A percentile compares a stretch with the other conserved stretches of the same genome.
phyloP scores from a whole-genome alignment of 1,140 invertebrate species.

The Aradophagus sp. region DNA sequence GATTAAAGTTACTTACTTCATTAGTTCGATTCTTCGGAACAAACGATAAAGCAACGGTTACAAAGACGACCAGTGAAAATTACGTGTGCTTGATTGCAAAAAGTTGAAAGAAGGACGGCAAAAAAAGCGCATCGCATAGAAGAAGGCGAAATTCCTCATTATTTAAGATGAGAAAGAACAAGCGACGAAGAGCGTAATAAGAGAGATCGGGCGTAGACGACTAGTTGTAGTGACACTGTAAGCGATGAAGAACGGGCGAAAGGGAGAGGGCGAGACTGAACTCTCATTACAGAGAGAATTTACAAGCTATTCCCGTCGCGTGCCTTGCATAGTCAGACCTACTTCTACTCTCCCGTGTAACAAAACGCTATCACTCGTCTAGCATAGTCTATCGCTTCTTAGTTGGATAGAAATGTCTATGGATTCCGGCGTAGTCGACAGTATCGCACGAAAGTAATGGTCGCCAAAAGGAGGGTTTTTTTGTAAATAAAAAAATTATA shows the following conservation, averaged over 20 bases:
- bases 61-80: constrained; percentile 42
- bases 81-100: constrained; percentile 19
- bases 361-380: constrained; percentile 65
- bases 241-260: constrained; percentile 52
- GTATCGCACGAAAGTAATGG: constrained; percentile 3
- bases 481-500: too few relatives aligned
- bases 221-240: constrained; percentile 44
- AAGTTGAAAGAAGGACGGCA: constrained; percentile 24
- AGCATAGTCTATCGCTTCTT: constrained; percentile 70
- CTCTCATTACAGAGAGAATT: constrained; percentile 75
- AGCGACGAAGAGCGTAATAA: constrained; percentile 23
- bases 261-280: constrained; percentile 66
- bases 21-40: constrained; percentile 44
- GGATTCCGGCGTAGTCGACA: constrained; percentile 48
- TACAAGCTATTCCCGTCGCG: constrained; percentile 72
- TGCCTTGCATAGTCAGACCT: constrained; percentile 75
- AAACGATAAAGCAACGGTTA: constrained; percentile 33
- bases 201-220: constrained; percentile 41
- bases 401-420: constrained; percentile 62
- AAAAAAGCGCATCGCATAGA: constrained; percentile 41
- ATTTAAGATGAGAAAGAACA: constrained; percentile 38
- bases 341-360: constrained; percentile 65
- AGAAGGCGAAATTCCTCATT: constrained; percentile 40
- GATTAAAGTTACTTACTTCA: too few relatives aligned
- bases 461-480: not conserved